Base-by-base conservation (phyloP, 1,140 invertebrate species). In the Linepithema humile region DNA sequence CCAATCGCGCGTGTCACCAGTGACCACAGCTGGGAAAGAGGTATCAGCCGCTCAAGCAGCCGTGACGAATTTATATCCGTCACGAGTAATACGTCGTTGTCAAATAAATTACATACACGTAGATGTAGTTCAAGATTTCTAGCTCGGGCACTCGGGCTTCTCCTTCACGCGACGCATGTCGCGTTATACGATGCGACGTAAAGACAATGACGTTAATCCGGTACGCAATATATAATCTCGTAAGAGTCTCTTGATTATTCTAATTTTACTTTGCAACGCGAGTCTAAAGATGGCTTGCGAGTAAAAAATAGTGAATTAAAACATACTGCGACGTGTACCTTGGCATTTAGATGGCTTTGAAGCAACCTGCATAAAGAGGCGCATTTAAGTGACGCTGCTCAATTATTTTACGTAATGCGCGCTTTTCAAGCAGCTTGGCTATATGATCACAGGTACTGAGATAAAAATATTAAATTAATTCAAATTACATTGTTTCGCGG, bases 91-190 rank as follows among this genome's bases (percentile, higher is more conserved):
- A 6, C 12, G 32, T 72, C 53, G 35, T 73, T 73, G 53, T 73
- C 53, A 73, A 29, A 57, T 40, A 40, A 26, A 57, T 57, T 38
- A 57, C 15, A 12, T 1, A 38, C 4, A 7, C 15, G 50, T 9
- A 15, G 0, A 59, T 73, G 23, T 57, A 57, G 23, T 73, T 29
- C 23, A 57, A 73, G 53, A 73, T 73, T 57, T 73, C 35, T 57
- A 57, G 35, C 20, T 57, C 6, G 29, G 6, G 9, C 12, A n/a
- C n/a, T n/a, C n/a, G n/a, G n/a, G n/a, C n/a, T 43, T 40, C 23
- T 59, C 9, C 20, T 38, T 50, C 9, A 29, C 10, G 29, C 17
- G n/a, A 32, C 15, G 10, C 6, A 23, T 3, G 20, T 23, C 17
- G n/a, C 53, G 43, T 45, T 15, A 6, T 35, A n/a, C n/a, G 5